phyloP scores from a whole-genome alignment of 2,113 vertebrate species.

The Antigone vipio region DNA sequence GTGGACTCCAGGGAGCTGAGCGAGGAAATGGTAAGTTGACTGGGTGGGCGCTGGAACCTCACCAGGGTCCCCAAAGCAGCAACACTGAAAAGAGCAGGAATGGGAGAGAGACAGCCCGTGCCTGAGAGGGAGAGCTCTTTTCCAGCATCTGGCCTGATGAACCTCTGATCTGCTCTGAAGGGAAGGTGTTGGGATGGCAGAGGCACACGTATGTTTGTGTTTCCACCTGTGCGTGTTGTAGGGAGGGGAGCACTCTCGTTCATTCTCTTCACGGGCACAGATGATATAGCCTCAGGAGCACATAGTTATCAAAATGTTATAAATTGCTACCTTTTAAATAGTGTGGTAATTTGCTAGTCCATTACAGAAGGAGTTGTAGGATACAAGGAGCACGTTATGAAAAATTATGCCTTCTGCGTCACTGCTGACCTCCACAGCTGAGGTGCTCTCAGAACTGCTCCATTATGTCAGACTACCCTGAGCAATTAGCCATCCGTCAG shows the following conservation, averaged over 20 bases:
- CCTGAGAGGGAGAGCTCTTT: neutral
- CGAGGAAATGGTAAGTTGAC: neutral
- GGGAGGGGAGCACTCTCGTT: neutral
- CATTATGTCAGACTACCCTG: neutral
- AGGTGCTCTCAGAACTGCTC: neutral
- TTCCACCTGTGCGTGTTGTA: neutral
- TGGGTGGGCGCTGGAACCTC: neutral
- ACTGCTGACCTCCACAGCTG: neutral
- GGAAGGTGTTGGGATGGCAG: neutral
- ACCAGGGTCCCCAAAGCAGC: neutral
- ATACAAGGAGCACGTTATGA: neutral
- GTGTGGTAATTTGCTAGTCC: slow-evolving; percentile 29
- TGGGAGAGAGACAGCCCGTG: neutral
- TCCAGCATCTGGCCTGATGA: neutral
- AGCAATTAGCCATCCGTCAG: neutral
- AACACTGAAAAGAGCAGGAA: neutral
- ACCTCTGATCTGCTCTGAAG: neutral
- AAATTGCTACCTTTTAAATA: slow-evolving; percentile 38
- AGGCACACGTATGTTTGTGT: accelerated
- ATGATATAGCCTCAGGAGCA: neutral
- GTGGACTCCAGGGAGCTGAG: too few species aligned
- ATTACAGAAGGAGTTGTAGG: slow-evolving; percentile 24
- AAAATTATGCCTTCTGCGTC: neutral
- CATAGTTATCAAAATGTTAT: slow-evolving; percentile 12
- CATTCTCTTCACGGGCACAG: neutral